These are phyloP conservation scores for Neodontobutis hainanensis DNA, from an alignment of 2,113 vertebrate species.

Conservation along the genomic window DNA sequence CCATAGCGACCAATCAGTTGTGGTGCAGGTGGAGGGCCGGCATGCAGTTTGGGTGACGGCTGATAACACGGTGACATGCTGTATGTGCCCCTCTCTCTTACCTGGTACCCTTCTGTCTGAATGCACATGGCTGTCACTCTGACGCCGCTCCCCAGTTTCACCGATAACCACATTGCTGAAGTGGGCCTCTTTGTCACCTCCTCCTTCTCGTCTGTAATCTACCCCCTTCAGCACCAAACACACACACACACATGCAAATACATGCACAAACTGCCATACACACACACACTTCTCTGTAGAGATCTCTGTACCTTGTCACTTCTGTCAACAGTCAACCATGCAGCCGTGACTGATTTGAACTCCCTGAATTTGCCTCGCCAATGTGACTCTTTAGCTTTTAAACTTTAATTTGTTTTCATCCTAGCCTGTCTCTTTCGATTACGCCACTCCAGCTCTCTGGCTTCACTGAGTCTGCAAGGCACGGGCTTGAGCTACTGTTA, in stretches of 20 bases:
- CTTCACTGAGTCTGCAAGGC: conserved; percentile 40
- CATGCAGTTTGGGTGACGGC: conserved; percentile 61
- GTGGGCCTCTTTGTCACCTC: conserved; percentile 57
- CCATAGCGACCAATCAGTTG: conserved; percentile 54
- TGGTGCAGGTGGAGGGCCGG: conserved; percentile 41
- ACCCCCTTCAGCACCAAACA: conserved; percentile 23
- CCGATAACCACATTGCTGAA: conserved; percentile 74
- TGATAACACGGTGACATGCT: conserved; percentile 65
- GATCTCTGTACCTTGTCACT: neutral
- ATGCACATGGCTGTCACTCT: conserved; percentile 48
- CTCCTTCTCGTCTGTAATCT: conserved; percentile 37
- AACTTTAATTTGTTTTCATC: conserved; percentile 79
- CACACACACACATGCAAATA: neutral
- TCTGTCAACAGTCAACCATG: conserved; percentile 26
- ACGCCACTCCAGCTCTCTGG: conserved; percentile 47
- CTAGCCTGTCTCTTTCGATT: conserved; percentile 73
- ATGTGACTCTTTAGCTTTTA: conserved; percentile 60
- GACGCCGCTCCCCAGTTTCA: conserved; percentile 57
- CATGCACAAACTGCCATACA: neutral
- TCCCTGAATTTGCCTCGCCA: conserved; percentile 36
- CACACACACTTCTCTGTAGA: conserved; percentile 8
- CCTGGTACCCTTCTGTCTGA: conserved; percentile 19
- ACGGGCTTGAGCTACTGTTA: conserved; percentile 57
- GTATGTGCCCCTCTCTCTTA: conserved; percentile 16
- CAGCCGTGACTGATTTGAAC: conserved; percentile 25